A percentile compares a stretch with the other conserved stretches of the same genome.
These are phyloP conservation scores for Ochlodes sylvanus DNA, from an alignment of 2,888 invertebrate species.

Conservation along the genomic window DNA sequence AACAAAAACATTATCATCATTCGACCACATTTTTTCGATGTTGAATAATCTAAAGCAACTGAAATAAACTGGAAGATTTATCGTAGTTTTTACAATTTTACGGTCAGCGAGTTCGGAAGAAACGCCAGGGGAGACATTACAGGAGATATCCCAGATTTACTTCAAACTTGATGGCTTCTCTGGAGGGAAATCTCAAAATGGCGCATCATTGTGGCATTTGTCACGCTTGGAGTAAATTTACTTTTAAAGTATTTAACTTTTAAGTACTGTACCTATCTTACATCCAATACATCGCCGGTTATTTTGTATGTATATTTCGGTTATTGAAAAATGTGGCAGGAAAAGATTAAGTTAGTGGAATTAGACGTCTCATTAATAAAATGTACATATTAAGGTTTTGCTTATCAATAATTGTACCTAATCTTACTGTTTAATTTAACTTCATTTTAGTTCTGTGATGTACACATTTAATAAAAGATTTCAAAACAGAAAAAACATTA, in stretches of 20 bases:
- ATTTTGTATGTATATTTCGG: no score
- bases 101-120: conserved; percentile 77
- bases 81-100: conserved; percentile 83
- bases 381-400: no score
- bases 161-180: conserved; percentile 79
- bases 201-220: conserved; percentile 67
- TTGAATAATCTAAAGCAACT: conserved; percentile 51
- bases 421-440: no score
- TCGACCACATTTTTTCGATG: conserved; percentile 13
- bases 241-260: conserved; percentile 37
- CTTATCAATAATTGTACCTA: no score
- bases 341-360: no score
- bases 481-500: no score
- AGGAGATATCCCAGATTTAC: conserved; percentile 80
- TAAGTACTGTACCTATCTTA: neutral
- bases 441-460: no score
- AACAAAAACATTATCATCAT: conserved; percentile 1
- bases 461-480: no score
- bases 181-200: conserved; percentile 77
- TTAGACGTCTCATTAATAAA: no score
- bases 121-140: conserved; percentile 77
- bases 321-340: no score
- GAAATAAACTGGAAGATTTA: conserved; percentile 71
- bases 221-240: conserved; percentile 55
- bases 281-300: neutral